phyloP scores from a whole-genome alignment of 2,797 vertebrate species.

The Rhodeus uyekii region DNA sequence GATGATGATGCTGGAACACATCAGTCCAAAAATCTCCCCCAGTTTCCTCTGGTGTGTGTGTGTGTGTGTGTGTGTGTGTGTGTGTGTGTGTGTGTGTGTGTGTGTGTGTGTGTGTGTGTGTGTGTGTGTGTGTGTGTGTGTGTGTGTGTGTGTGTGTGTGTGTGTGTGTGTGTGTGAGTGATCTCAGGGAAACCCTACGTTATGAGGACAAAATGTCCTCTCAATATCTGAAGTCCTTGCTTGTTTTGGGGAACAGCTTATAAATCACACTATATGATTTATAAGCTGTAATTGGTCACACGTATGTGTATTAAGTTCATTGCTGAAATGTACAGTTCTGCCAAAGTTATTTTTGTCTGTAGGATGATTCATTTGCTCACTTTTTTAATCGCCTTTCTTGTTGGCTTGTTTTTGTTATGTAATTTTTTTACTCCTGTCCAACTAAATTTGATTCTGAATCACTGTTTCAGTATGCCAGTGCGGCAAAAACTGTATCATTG shows the following conservation, averaged over 20 bases:
- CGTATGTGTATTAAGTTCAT: constrained; percentile 4
- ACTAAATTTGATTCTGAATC: constrained; percentile 31
- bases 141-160: too few relatives aligned
- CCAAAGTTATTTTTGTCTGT: constrained; percentile 28
- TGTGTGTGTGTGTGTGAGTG: too few relatives aligned
- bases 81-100: too few relatives aligned
- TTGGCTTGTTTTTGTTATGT: neutral
- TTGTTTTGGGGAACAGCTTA: too few relatives aligned
- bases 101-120: too few relatives aligned
- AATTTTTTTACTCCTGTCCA: neutral
- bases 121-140: too few relatives aligned
- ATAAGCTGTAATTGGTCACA: neutral
- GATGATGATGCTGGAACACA: neutral
- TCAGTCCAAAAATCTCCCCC: neutral
- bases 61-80: too few relatives aligned
- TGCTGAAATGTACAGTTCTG: neutral
- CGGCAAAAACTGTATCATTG: neutral
- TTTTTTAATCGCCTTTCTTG: constrained; percentile 5
- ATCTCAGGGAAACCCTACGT: too few relatives aligned
- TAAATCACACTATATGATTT: too few relatives aligned
- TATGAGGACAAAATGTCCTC: too few relatives aligned
- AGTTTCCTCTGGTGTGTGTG: too few relatives aligned
- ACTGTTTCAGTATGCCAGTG: constrained; percentile 10
- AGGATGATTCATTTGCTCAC: constrained; percentile 41
- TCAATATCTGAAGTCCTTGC: too few relatives aligned